phyloP scores from a whole-genome alignment of 2,797 vertebrate genomes.

The Sphenopsis melanotis region DNA sequence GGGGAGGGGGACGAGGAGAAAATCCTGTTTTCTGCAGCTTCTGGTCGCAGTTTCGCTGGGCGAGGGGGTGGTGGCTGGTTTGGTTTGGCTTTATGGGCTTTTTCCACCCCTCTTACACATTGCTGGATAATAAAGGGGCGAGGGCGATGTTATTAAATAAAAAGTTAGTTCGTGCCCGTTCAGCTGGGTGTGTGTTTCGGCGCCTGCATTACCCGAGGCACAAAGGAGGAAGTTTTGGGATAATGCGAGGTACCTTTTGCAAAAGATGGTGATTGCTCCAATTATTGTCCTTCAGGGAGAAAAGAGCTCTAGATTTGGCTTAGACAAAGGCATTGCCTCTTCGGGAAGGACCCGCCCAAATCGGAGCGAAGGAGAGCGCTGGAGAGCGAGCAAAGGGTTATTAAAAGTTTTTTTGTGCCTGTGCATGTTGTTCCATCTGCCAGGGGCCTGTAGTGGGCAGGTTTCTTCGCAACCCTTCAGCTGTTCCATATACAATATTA shows the following conservation, averaged over 20 bases:
- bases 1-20: background rate
- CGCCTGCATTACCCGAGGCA: background rate
- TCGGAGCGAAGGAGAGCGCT: background rate
- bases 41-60: background rate
- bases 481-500: slow-evolving; percentile 96
- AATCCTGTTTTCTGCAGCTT: background rate
- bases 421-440: slow-evolving; percentile 91
- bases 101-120: fast-evolving
- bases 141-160: background rate
- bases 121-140: background rate
- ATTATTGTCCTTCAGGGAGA: background rate
- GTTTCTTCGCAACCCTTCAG: slow-evolving; percentile 81
- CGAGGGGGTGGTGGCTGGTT: background rate
- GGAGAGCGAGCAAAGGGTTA: slow-evolving; percentile 72
- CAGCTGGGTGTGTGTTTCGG: background rate
- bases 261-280: background rate
- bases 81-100: background rate
- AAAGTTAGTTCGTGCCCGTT: background rate
- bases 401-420: slow-evolving; percentile 74
- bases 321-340: slow-evolving; percentile 83
- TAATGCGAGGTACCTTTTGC: background rate
- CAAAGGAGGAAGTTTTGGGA: background rate
- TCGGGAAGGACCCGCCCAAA: slow-evolving; percentile 66
- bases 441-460: slow-evolving; percentile 82
- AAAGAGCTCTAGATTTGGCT: background rate